These are phyloP conservation scores for Florisuga fusca DNA, from an alignment of 2,797 vertebrate genomes.

Conservation along the genomic window DNA sequence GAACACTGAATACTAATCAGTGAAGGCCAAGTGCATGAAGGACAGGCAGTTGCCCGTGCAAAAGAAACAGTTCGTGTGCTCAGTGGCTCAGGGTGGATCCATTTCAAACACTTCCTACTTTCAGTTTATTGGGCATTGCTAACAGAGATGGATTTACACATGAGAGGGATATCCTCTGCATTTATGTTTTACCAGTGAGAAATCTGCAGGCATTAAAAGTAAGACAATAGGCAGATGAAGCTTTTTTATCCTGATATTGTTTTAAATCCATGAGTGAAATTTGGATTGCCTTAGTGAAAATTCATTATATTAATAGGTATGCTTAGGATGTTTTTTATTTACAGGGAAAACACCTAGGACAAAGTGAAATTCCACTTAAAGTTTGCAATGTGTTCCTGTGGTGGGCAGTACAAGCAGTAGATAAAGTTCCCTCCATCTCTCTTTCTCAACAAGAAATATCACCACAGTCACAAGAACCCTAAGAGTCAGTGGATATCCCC, in stretches of 20 bases:
- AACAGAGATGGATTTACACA: neutral
- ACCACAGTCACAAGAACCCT: neutral
- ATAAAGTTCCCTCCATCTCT: neutral
- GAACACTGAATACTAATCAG: neutral
- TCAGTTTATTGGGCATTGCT: neutral
- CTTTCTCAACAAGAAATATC: neutral
- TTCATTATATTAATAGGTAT: neutral
- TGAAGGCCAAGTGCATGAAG: neutral
- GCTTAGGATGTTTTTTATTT: neutral
- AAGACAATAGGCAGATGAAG: neutral
- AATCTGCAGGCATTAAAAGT: neutral
- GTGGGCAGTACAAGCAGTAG: neutral
- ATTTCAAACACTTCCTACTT: neutral
- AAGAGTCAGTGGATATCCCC: neutral
- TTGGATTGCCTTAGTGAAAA: neutral
- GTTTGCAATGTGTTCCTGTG: neutral
- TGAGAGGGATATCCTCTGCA: neutral
- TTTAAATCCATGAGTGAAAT: neutral
- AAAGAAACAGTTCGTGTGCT: rapidly evolving
- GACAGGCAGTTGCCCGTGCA: neutral
- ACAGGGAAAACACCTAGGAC: neutral
- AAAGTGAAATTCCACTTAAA: neutral
- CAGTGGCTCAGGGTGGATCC: neutral
- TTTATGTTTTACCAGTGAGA: rapidly evolving
- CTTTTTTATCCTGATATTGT: neutral